Evolutionary conservation across 2,888 invertebrate genomes (phyloP), one percentile per base, ranked within the genome.

Genomic region (Stratiomys singularior): DNA sequence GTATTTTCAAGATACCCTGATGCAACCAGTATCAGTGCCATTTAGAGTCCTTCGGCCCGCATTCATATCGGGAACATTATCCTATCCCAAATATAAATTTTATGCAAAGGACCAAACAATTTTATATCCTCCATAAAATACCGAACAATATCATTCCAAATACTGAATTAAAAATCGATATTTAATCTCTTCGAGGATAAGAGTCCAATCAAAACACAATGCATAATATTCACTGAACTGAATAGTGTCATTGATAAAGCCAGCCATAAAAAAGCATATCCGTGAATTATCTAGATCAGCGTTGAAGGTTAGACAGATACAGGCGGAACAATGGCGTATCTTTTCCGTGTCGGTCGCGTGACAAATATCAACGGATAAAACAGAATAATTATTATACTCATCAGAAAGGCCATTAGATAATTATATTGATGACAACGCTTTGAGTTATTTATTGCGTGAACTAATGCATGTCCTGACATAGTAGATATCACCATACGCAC

Each of bases 121-220:
- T 37, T 66, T 66, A 37, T 37, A 37, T 66, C 37, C 30, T 18
- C 11, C 66, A 66, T 66, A 66, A 66, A 66, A 66, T 66, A 30
- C 27, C 11, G 18, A n/a, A 28, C 11, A 64, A 7, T 4, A 9
- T 15, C 52, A 52, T 13, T 18, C 52, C 15, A 5, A 52, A 52
- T 9, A 37, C 37, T 9, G 1, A 30, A 64, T 13, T 15, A 64
- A 64, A 30, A 66, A 66, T 66, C 66, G n/a, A 66, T 66, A 37
- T 66, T 60, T 23, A 60, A 60, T 60, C 58, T 60, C 37, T 9
- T 37, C n/a, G n/a, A n/a, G n/a, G n/a, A n/a, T n/a, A n/a, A n/a
- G n/a, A n/a, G n/a, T n/a, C 37, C 58, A 60, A 60, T 18, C 58
- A 60, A 25, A 25, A 5, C 25, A 21, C 18, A 60, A 25, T 60